Evolutionary conservation across 2,797 vertebrate species (phyloP).

Genomic region (Triplophysa yarkandensis): DNA sequence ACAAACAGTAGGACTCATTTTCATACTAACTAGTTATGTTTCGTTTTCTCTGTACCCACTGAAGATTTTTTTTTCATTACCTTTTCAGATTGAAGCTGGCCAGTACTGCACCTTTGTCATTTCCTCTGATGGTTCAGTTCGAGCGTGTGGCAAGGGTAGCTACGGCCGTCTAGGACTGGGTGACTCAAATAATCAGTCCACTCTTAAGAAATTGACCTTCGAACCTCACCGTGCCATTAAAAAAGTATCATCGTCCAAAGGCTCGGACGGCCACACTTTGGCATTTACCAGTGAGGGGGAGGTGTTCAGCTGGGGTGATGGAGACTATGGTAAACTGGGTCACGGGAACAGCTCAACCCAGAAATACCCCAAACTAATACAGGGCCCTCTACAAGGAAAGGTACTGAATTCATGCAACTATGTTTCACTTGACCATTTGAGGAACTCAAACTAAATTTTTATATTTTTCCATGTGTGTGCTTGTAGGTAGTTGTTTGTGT

Average conservation of each 20-base stretch:
- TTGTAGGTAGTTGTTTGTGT: constrained; percentile 82
- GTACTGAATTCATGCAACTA: constrained; percentile 55
- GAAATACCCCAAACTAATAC: constrained; percentile 84
- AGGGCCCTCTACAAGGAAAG: constrained; percentile 82
- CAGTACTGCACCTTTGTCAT: constrained; percentile 85
- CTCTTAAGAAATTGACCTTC: constrained; percentile 81
- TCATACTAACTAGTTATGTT: not conserved
- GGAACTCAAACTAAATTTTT: not conserved
- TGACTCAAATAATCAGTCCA: constrained; percentile 84
- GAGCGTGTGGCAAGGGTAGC: constrained; percentile 83
- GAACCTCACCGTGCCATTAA: constrained; percentile 81
- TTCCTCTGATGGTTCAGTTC: constrained; percentile 79
- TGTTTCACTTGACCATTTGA: constrained; percentile 4
- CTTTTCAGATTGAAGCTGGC: constrained; percentile 79
- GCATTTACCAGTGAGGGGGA: constrained; percentile 83
- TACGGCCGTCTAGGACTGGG: constrained; percentile 81
- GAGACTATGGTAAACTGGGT: constrained; percentile 83
- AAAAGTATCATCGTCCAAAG: constrained; percentile 83
- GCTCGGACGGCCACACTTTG: constrained; percentile 82
- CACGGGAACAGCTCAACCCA: constrained; percentile 85
- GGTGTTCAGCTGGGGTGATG: constrained; percentile 84
- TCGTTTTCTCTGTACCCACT: not conserved
- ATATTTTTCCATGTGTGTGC: constrained; percentile 19
- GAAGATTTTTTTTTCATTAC: not conserved
- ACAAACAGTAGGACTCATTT: constrained; percentile 79